These are phyloP conservation scores for Poeciliopsis retropinna DNA, from an alignment of 2,113 vertebrate genomes.

Conservation along the genomic window DNA sequence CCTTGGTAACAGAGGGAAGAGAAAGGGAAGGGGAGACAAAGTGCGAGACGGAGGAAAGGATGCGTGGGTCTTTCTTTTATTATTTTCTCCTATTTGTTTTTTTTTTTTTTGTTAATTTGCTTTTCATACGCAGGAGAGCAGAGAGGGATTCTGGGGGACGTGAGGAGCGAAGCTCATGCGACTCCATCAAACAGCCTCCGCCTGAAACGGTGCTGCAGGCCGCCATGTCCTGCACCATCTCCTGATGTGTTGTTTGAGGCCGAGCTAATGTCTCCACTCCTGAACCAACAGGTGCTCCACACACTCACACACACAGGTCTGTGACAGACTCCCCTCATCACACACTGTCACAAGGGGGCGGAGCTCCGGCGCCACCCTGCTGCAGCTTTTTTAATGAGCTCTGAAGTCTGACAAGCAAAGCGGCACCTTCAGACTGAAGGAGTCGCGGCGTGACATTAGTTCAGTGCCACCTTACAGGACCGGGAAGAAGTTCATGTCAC, in stretches of 20 bases:
- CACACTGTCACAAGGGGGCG: slow-evolving; percentile 38
- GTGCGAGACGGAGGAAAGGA: slow-evolving; percentile 49
- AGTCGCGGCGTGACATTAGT: background rate
- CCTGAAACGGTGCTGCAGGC: background rate
- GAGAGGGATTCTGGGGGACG: background rate
- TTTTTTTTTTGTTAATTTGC: background rate
- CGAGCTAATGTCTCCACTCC: slow-evolving; percentile 63
- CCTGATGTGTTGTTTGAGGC: slow-evolving; percentile 71
- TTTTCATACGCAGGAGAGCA: background rate
- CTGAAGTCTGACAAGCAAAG: slow-evolving; percentile 32
- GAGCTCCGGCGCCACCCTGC: slow-evolving; percentile 26
- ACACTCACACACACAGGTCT: slow-evolving; percentile 26
- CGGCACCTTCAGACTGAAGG: slow-evolving; percentile 34
- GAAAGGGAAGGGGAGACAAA: slow-evolving; percentile 58
- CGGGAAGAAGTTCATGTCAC: no score
- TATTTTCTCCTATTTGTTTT: background rate
- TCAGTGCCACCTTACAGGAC: no score
- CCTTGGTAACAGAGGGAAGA: slow-evolving; percentile 63
- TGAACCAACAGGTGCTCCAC: slow-evolving; percentile 58
- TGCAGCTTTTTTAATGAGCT: slow-evolving; percentile 59
- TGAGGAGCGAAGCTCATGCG: no score
- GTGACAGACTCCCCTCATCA: slow-evolving; percentile 32
- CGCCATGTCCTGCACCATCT: background rate
- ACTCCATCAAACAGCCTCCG: background rate
- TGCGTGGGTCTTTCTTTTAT: slow-evolving; percentile 35